A percentile compares a stretch with the other conserved stretches of the same genome.
Evolutionary conservation across 2,113 vertebrate species (phyloP).

Genomic region (Dunckerocampus dactyliophorus): DNA sequence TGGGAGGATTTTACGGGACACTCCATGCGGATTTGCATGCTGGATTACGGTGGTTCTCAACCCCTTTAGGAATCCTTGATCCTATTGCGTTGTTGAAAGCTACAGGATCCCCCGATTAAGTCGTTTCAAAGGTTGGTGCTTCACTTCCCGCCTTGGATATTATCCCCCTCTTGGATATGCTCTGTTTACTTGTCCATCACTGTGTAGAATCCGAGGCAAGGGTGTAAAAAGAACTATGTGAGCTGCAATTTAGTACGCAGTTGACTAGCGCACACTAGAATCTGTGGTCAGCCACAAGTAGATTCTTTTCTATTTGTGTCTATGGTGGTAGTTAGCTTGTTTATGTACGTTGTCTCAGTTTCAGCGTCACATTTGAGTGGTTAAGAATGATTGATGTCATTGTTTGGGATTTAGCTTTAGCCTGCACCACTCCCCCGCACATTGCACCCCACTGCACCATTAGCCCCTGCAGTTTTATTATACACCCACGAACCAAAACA

Average conservation of each 20-base stretch:
- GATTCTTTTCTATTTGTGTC: slow-evolving; percentile 23
- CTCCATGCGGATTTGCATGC: slow-evolving; percentile 11
- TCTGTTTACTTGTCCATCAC: too few relatives aligned
- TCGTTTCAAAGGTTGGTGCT: too few relatives aligned
- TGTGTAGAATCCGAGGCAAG: not conserved
- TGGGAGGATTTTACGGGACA: not conserved
- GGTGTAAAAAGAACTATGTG: not conserved
- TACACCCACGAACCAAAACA: not conserved
- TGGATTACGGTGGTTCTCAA: not conserved
- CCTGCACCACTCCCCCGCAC: slow-evolving; percentile 8
- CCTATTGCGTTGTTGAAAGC: too few relatives aligned
- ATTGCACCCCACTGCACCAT: not conserved
- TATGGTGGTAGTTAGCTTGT: not conserved
- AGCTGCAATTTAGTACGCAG: not conserved
- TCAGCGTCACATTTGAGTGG: slow-evolving; percentile 11
- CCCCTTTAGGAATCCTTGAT: not conserved
- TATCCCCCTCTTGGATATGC: too few relatives aligned
- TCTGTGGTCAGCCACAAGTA: slow-evolving; percentile 17
- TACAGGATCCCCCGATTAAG: too few relatives aligned
- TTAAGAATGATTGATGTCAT: slow-evolving; percentile 4
- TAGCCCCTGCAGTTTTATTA: not conserved
- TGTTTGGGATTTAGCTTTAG: not conserved
- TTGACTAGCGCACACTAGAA: not conserved
- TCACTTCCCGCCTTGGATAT: too few relatives aligned
- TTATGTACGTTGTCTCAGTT: slow-evolving; percentile 10